Evolutionary conservation across 2,113 vertebrate genomes (phyloP), one percentile per base, ranked within the genome.

Genomic region (Cisticola juncidis): DNA sequence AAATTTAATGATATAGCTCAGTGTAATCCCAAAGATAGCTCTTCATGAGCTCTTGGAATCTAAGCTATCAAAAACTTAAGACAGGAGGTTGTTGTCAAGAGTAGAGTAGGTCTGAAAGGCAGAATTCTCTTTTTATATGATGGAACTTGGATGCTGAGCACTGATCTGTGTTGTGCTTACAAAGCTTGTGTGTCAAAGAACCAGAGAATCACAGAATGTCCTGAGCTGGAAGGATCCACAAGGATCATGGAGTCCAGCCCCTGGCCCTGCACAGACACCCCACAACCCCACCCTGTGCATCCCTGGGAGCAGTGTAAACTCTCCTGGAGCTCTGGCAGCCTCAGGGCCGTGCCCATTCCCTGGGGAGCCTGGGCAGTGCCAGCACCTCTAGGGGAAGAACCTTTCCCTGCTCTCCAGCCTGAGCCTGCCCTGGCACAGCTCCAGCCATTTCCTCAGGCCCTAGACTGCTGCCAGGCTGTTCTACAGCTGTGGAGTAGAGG

Each of bases 281-380:
- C 54, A 76, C n/a, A 82, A 3, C 1, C 47, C 47, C 47, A 25
- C 6, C 29, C 38, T 61, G 61, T 0, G 33, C 35, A 56, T 48
- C 70, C 38, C n/a, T 60, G 33, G 4, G 0, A 19, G 9, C 0
- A 0, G 0, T 58, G 23, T n/a, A 38, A 60, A n/a, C 0, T 0
- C 14, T 54, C 13, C 47, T 31, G 3, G 24, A 8, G 86, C 70
- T 61, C 40, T 76, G 62, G 4, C 40, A 68, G 24, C 16, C 16
- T 38, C 1, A 1, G n/a, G 38, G 16, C 15, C 0, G 6, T 77
- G 48, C 5, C 62, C 61, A 40, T 21, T 45, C 54, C 62, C 62
- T 76, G 54, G 47, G 40, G 14, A 76, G n/a, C 54, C 87, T 76
- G 62, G 5, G 22, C 70, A 83, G 54, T 69, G 54, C 71, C 31